Evolutionary conservation across 1,140 invertebrate genomes (phyloP).

Genomic region (Catajapyx aquilonaris): DNA sequence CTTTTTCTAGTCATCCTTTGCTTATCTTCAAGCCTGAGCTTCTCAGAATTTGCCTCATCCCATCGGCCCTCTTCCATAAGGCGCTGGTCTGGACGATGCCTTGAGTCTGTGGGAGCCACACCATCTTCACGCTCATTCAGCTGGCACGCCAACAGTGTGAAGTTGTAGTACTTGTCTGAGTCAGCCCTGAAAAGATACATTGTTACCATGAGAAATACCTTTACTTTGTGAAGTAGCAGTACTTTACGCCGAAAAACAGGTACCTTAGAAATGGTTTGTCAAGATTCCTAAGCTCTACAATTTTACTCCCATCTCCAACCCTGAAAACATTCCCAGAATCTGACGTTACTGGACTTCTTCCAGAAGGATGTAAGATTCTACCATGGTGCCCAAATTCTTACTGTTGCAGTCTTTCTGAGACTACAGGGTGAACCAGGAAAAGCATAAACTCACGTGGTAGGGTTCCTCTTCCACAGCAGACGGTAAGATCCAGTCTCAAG

Average conservation of each 20-base stretch:
- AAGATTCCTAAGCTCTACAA: too few relatives aligned
- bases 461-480: constrained; percentile 63
- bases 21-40: constrained; percentile 84
- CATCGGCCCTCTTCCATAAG: constrained; percentile 91
- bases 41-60: constrained; percentile 90
- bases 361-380: too few relatives aligned
- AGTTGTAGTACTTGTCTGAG: constrained; percentile 70
- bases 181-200: constrained; percentile 38
- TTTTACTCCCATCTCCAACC: too few relatives aligned
- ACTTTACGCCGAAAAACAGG: too few relatives aligned
- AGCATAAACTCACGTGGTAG: constrained; percentile 52
- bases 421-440: too few relatives aligned
- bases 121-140: constrained; percentile 84
- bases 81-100: constrained; percentile 84
- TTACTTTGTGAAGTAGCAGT: too few relatives aligned
- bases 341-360: too few relatives aligned
- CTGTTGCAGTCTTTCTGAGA: too few relatives aligned
- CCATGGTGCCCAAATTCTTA: too few relatives aligned
- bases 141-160: constrained; percentile 85
- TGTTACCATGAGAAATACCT: too few relatives aligned
- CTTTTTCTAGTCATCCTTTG: constrained; percentile 51
- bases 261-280: too few relatives aligned
- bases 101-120: constrained; percentile 86
- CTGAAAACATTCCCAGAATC: too few relatives aligned
- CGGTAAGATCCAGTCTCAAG: constrained; percentile 75